Conservation (phyloP, 2,113 vertebrate species). For the Ivindomyrus marchei region DNA sequence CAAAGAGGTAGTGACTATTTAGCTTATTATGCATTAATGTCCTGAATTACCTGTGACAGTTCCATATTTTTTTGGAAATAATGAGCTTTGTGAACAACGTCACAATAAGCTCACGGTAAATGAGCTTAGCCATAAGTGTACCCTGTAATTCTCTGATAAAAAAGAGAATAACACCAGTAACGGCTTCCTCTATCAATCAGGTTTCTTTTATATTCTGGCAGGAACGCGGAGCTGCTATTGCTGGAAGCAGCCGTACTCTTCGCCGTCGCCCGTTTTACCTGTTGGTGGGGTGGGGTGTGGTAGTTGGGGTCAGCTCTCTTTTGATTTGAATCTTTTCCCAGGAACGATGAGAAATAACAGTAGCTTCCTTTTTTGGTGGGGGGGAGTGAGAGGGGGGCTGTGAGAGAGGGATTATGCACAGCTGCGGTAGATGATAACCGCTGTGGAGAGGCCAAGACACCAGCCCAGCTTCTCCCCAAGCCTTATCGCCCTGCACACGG, state of each 20-base stretch:
- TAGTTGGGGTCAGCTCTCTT: neutral
- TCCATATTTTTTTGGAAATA: constrained; percentile 13
- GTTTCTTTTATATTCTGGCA: neutral
- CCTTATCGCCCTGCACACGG: constrained; percentile 45
- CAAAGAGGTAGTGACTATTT: neutral
- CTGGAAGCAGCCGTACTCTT: neutral
- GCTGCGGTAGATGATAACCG: constrained; percentile 49
- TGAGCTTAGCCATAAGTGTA: constrained; percentile 8
- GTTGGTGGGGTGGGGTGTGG: neutral
- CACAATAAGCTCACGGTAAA: constrained; percentile 8
- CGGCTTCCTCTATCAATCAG: neutral
- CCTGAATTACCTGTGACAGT: constrained; percentile 3
- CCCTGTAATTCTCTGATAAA: constrained; percentile 14
- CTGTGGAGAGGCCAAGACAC: constrained; percentile 20
- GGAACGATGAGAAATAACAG: constrained; percentile 16
- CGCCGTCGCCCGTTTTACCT: neutral
- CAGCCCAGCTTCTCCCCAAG: constrained; percentile 33
- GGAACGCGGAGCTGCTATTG: neutral
- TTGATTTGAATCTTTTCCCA: neutral
- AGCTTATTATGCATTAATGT: constrained; percentile 7
- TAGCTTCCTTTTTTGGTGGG: constrained; percentile 46
- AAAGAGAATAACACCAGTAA: neutral
- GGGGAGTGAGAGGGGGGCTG: constrained; percentile 19
- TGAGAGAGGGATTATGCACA: constrained; percentile 52
- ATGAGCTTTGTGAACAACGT: constrained; percentile 12